phyloP scores from a whole-genome alignment of 2,113 vertebrate species.

The Theristicus caerulescens region DNA sequence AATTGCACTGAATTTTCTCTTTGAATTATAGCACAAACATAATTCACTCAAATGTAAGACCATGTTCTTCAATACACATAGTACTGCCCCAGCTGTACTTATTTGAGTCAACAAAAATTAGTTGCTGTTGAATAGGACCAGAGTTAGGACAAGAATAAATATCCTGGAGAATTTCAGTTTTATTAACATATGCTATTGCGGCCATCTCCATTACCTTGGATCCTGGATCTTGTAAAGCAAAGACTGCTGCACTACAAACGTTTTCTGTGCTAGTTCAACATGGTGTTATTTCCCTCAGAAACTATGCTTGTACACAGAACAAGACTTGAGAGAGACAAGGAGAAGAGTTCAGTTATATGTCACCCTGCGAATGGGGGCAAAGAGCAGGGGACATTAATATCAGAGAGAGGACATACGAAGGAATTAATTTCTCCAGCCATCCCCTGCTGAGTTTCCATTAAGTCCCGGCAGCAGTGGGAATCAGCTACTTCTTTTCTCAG shows the following conservation, averaged over 20 bases:
- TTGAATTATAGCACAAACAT: neutral
- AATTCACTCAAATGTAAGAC: neutral
- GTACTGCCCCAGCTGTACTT: neutral
- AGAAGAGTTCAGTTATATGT: neutral
- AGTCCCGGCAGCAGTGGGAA: slow-evolving; percentile 8
- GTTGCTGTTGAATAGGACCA: neutral
- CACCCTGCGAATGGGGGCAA: neutral
- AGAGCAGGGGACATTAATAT: neutral
- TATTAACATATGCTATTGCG: accelerated
- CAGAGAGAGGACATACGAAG: neutral
- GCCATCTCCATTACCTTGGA: neutral
- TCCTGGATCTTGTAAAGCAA: neutral
- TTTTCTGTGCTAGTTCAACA: neutral
- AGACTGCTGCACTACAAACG: neutral
- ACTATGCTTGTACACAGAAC: neutral
- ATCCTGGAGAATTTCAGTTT: neutral
- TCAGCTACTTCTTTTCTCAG: slow-evolving; percentile 1
- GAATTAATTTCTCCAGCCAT: neutral
- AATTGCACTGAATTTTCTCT: neutral
- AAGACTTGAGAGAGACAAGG: neutral
- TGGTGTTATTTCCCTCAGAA: neutral
- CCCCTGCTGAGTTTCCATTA: neutral
- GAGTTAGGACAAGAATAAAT: neutral
- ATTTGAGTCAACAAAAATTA: neutral
- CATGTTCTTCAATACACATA: neutral